Evolutionary conservation across 2,888 invertebrate genomes (phyloP).

Genomic region (Ecdyonurus torrentis): DNA sequence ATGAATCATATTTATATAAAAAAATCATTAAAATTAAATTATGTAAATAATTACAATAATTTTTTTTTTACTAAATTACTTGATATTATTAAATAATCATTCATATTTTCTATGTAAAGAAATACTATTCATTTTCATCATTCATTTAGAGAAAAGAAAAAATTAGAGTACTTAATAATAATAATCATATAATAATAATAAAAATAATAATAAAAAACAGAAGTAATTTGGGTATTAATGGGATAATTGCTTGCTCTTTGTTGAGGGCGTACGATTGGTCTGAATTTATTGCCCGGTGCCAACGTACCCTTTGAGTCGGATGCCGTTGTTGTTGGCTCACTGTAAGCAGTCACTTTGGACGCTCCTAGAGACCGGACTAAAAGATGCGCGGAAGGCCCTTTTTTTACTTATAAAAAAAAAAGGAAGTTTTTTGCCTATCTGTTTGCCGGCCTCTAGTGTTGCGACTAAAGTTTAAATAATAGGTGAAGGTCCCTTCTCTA

Average conservation of each 20-base stretch:
- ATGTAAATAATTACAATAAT: background rate
- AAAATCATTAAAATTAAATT: background rate
- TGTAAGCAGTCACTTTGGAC: constrained; percentile 12
- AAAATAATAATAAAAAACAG: too few species aligned
- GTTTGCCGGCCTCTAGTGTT: background rate
- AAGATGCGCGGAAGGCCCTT: background rate
- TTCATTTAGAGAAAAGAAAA: background rate
- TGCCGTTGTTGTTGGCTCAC: constrained; percentile 18
- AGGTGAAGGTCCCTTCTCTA: background rate
- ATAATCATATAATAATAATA: too few species aligned
- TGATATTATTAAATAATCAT: too few species aligned
- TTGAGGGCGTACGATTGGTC: background rate
- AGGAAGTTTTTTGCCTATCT: too few species aligned
- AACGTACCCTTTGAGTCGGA: constrained; percentile 16
- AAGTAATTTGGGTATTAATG: too few species aligned
- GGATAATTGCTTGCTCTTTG: background rate
- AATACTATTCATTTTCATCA: background rate
- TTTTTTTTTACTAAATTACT: background rate
- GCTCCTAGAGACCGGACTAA: constrained; percentile 11
- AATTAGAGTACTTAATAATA: too few species aligned
- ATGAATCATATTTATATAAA: too few species aligned
- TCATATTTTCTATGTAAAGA: too few species aligned
- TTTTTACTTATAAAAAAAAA: too few species aligned
- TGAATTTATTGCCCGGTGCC: constrained; percentile 15
- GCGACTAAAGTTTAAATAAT: background rate